Evolutionary conservation across 2,797 vertebrate species (phyloP), one percentile per base, ranked within the genome.

Genomic region (Urocyon cinereoargenteus): DNA sequence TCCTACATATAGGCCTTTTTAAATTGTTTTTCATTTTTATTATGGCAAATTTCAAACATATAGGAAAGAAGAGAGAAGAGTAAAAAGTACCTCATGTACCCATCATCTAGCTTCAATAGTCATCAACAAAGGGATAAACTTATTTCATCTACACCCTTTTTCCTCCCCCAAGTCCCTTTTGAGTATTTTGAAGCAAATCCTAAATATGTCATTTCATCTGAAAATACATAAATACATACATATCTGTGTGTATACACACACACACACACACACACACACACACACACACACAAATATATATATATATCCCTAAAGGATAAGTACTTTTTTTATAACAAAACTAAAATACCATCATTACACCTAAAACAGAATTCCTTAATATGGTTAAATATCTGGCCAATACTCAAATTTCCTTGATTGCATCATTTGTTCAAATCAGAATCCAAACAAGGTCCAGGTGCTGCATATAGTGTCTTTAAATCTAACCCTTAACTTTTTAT

Each of bases 21-120:
- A 77, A 31, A 57, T 55, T 91, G 73, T 82, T 7, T 53, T 77
- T 77, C 85, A 70, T 90, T 90, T 94, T 96, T 68, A 75, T 85
- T 94, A 89, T 53, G 11, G 55, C 88, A 91, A 89, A 64, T 70
- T 57, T 68, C 36, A 40, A 85, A 73, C 34, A 91, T 21, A 22
- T 1, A 70, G 1, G 45, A 77, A 94, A 85, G 28, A 22, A 72
- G 49, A 90, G 53, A 51, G 28, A 87, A 72, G 11, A 81, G 6
- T 53, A 59, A 53, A 82, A 94, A 59, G 24, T 16, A 78, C 34
- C 7, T 81, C 40, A 7, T 7, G 1, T 15, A 62, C 7, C 4
- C 2, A 45, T 73, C 19, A 36, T 3, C 5, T 62, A 66, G 16
- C 28, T 94, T 96, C 85, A 90, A 11, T 0, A 55, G 62, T 40